Conservation (phyloP, 2,797 vertebrate species). For the Rhabdomys pumilio region DNA sequence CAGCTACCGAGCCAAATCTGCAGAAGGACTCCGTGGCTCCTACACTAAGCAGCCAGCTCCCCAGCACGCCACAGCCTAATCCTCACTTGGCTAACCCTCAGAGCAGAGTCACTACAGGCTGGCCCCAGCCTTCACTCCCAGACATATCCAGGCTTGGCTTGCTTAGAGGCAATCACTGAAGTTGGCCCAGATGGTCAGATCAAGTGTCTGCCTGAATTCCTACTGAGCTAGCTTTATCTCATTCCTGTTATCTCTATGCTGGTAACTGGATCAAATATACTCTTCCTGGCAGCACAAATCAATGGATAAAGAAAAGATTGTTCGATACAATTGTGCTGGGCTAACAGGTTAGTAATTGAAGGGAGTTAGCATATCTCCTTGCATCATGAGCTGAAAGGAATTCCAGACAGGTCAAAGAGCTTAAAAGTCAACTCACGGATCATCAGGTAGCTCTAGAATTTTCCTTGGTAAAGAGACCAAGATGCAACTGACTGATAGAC, state of each 20-base stretch:
- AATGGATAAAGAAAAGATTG: slow-evolving; percentile 31
- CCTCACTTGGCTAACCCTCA: neutral
- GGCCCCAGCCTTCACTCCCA: neutral
- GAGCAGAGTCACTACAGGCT: neutral
- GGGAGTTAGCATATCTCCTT: neutral
- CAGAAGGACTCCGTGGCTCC: neutral
- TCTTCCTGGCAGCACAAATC: neutral
- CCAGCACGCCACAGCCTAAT: neutral
- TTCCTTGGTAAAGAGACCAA: neutral
- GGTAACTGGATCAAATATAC: neutral
- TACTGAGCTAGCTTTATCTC: neutral
- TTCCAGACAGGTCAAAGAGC: neutral
- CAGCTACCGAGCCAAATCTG: accelerated
- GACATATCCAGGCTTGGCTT: neutral
- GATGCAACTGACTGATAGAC: too few species aligned
- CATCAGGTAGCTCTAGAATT: neutral
- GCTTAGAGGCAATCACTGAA: neutral
- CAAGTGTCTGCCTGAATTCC: slow-evolving; percentile 42
- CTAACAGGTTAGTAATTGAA: neutral
- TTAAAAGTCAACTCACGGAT: neutral
- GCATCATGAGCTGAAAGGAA: neutral
- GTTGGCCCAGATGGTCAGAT: slow-evolving; percentile 52
- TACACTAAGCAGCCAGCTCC: neutral
- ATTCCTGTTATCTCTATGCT: neutral
- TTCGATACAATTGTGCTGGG: neutral